Evolutionary conservation across 1,140 invertebrate species (phyloP).

Genomic region (Muscidifurax raptorellus): DNA sequence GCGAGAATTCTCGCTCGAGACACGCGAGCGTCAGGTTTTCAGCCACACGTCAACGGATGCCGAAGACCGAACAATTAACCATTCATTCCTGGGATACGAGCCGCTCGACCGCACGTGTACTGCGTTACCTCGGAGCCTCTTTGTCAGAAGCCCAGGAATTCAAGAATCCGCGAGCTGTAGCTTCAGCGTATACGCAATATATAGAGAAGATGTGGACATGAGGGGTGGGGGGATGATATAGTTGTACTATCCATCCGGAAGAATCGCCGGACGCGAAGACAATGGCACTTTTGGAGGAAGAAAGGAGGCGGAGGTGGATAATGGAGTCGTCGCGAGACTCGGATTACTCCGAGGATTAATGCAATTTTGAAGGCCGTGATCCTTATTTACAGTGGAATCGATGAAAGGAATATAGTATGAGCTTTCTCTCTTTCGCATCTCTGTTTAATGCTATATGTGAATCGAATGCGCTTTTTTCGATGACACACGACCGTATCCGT

Average conservation of each 20-base stretch:
- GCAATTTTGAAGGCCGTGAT: conserved; percentile 48
- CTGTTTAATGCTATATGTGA: neutral
- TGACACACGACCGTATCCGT: conserved; percentile 11
- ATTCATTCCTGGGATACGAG: conserved; percentile 45
- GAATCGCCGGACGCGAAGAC: conserved; percentile 25
- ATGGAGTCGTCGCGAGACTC: conserved; percentile 42
- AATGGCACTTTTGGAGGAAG: neutral
- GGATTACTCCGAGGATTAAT: conserved; percentile 43
- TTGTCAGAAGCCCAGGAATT: neutral
- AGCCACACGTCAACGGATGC: conserved; percentile 43
- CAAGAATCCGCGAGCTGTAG: neutral
- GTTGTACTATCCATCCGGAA: conserved; percentile 33
- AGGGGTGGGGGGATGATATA: conserved; percentile 13
- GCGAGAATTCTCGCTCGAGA: conserved; percentile 33
- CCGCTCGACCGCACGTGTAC: conserved; percentile 31
- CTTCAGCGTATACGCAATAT: neutral
- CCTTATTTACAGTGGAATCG: conserved; percentile 50
- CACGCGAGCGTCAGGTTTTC: conserved; percentile 46
- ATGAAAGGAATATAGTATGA: conserved; percentile 37
- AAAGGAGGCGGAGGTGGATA: conserved; percentile 22
- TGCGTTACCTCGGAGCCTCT: neutral
- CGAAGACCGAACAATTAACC: conserved; percentile 37
- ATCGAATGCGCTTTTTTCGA: conserved; percentile 18
- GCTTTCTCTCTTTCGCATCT: conserved; percentile 20
- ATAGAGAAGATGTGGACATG: too few species aligned